These are phyloP conservation scores for Aphelinus certus DNA, from an alignment of 1,140 invertebrate genomes.

Conservation along the genomic window DNA sequence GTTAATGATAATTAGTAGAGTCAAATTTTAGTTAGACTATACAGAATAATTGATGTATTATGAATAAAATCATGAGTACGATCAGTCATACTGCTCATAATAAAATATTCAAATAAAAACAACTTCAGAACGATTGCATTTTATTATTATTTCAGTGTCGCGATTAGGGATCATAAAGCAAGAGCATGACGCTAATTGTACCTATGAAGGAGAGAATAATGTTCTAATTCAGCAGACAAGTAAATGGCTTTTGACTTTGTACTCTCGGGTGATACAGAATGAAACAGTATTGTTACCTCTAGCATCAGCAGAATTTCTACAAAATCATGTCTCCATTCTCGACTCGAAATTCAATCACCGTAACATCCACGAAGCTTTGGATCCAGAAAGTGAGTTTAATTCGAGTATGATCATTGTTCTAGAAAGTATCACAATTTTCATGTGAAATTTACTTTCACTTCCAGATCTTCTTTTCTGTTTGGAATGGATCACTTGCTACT, in stretches of 20 bases:
- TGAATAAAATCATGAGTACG: too few relatives aligned
- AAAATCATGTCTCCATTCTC: constrained; percentile 65
- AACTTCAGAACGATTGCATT: not conserved
- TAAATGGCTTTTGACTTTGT: constrained; percentile 85
- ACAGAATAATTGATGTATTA: too few relatives aligned
- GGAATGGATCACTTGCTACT: constrained; percentile 85
- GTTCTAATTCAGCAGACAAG: constrained; percentile 93
- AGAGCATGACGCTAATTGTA: constrained; percentile 92
- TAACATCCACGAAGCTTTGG: constrained; percentile 61
- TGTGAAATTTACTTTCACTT: constrained; percentile 48
- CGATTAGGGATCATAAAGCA: constrained; percentile 84
- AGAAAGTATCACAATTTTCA: not conserved
- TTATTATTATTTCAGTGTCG: constrained; percentile 66
- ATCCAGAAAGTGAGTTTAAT: constrained; percentile 68
- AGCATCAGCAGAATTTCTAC: constrained; percentile 72
- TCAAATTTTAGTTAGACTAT: too few relatives aligned
- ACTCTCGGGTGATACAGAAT: constrained; percentile 64
- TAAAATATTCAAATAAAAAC: too few relatives aligned
- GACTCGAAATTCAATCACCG: constrained; percentile 63
- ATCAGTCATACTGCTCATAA: too few relatives aligned
- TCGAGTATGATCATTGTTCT: constrained; percentile 4
- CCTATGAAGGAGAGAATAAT: constrained; percentile 97
- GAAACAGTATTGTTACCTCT: constrained; percentile 68
- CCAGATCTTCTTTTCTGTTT: constrained; percentile 78
- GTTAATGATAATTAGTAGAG: too few relatives aligned